Evolutionary conservation across 1,140 invertebrate species (phyloP).

Genomic region (Piezodorus guildinii): DNA sequence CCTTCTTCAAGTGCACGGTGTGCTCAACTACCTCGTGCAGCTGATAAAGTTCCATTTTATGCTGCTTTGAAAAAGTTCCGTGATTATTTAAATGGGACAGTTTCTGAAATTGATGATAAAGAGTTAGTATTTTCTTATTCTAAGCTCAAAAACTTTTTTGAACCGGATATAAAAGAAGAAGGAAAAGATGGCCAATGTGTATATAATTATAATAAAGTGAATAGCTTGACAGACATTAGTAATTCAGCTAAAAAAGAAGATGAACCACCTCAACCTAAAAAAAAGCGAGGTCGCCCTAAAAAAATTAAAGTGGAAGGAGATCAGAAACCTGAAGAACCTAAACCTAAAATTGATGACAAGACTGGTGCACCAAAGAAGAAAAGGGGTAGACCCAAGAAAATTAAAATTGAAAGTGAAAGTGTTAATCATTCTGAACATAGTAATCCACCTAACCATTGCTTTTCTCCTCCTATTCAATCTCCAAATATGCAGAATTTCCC

Average conservation of each 20-base stretch:
- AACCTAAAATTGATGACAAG: slow-evolving; percentile 24
- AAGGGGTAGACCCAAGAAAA: slow-evolving; percentile 73
- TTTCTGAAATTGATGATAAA: slow-evolving; percentile 74
- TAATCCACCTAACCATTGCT: slow-evolving; percentile 38
- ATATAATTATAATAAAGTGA: slow-evolving; percentile 25
- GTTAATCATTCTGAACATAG: slow-evolving; percentile 27
- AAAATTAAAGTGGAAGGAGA: slow-evolving; percentile 52
- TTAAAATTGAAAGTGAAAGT: slow-evolving; percentile 51
- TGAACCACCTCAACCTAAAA: slow-evolving; percentile 46
- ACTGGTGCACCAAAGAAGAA: slow-evolving; percentile 22
- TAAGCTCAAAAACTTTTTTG: slow-evolving; percentile 42
- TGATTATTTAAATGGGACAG: slow-evolving; percentile 85
- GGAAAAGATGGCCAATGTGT: slow-evolving; percentile 28
- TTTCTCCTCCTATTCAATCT: slow-evolving; percentile 42
- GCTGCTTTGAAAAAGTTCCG: slow-evolving; percentile 86
- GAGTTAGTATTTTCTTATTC: slow-evolving; percentile 84
- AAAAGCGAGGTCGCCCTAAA: slow-evolving; percentile 74
- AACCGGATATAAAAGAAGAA: slow-evolving; percentile 33
- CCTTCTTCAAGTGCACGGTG: slow-evolving; percentile 93
- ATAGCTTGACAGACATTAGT: slow-evolving; percentile 36
- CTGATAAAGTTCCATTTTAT: slow-evolving; percentile 96
- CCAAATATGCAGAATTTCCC: slow-evolving; percentile 36
- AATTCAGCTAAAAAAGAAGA: slow-evolving; percentile 34
- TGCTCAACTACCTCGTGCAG: slow-evolving; percentile 84
- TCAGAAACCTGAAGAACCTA: slow-evolving; percentile 20